Evolutionary conservation across 2,113 vertebrate species (phyloP), one percentile per base, ranked within the genome.

Genomic region (Megalops atlanticus): DNA sequence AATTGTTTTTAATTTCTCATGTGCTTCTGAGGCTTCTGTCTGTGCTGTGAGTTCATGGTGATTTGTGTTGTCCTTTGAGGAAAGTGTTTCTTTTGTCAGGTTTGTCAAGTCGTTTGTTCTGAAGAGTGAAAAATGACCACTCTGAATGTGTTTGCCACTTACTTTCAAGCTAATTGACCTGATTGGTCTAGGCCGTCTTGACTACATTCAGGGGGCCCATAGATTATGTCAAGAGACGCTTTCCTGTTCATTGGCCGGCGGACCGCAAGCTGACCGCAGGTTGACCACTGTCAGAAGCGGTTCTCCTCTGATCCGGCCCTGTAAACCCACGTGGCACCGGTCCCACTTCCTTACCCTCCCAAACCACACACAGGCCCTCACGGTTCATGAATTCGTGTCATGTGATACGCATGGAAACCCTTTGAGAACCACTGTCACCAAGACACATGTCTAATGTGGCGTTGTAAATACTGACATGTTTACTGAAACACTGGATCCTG

Each of bases 391-490:
- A 89, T 89, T 85, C 54, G 79, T 89, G 89, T 90, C 43, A 45
- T 92, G 81, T 81, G 91, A 92, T 89, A 89, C 88, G 7, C 43
- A 84, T 84, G 54, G 82, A 88, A 82, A 85, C 85, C 80, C 88
- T 86, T 85, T 84, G 83, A 84, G 84, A 86, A 85, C 85, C 81
- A 69, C 85, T 83, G 70, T 87, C 86, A 84, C 77, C 84, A 71
- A 85, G 88, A 69, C 80, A 38, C 83, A 81, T 24, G 18, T 58
- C 52, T 18, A 45, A 45, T 45, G 43, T 88, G 87, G 86, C 77
- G 76, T 85, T 88, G 89, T 88, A 92, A 92, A 92, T 87, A 89
- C 89, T 90, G 89, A 90, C 91, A 87, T 89, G 90, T 86, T 91
- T 58, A 6, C 90, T 91, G 90, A 92, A 92, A 86, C 86, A 82